Evolutionary conservation across 2,888 invertebrate species (phyloP).

Genomic region (Dryocosmus kuriphilus): DNA sequence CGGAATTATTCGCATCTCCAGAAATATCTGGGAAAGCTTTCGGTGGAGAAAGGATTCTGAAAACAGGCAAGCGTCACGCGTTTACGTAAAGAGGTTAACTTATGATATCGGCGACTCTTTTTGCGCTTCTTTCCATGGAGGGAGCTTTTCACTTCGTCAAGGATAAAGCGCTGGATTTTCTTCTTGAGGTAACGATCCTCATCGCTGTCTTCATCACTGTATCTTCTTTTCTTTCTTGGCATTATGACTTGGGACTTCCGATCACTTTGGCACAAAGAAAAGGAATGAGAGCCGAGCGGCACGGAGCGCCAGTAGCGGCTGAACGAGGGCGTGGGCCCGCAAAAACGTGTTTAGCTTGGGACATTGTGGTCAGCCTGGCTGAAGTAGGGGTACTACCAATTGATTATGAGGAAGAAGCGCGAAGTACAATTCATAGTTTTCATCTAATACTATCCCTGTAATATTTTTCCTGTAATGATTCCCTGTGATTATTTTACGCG

Average conservation of each 20-base stretch:
- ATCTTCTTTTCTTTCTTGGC: not conserved
- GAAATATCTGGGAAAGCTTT: not conserved
- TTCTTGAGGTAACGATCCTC: not conserved
- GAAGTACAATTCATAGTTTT: too few relatives aligned
- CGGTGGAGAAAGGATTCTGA: not conserved
- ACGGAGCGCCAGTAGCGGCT: not conserved
- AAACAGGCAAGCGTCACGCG: too few relatives aligned
- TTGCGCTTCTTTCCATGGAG: too few relatives aligned
- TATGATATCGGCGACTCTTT: too few relatives aligned
- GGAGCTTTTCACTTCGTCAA: too few relatives aligned
- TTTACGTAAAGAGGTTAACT: too few relatives aligned
- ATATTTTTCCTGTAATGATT: too few relatives aligned
- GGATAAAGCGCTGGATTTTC: not conserved
- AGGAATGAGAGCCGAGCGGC: too few relatives aligned
- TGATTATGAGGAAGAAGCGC: too few relatives aligned
- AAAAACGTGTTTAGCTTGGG: slow-evolving; percentile 28
- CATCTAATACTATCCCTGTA: too few relatives aligned
- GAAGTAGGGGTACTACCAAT: not conserved
- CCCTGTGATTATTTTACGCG: too few relatives aligned
- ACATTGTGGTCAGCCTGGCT: slow-evolving; percentile 1
- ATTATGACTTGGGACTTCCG: not conserved
- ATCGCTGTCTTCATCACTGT: not conserved
- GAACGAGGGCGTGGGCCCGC: not conserved
- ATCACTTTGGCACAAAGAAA: slow-evolving; percentile 12
- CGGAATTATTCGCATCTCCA: not conserved